Evolutionary conservation across 2,113 vertebrate genomes (phyloP).

Genomic region (Typhlomys cinereus): DNA sequence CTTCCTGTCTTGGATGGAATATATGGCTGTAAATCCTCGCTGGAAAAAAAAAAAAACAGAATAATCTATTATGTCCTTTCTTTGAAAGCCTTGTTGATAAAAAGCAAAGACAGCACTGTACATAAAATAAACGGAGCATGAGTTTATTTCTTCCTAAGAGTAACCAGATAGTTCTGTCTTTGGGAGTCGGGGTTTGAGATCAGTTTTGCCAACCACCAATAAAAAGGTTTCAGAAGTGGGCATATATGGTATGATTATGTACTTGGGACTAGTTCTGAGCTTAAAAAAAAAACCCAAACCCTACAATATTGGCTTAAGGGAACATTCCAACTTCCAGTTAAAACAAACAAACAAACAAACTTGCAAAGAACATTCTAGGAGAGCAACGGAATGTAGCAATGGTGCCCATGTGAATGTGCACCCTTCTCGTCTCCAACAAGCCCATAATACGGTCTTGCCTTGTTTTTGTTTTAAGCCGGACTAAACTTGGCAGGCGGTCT

Average conservation of each 20-base stretch:
- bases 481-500: neutral
- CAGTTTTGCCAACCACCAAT: constrained; percentile 23
- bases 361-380: constrained; percentile 26
- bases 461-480: constrained; percentile 17
- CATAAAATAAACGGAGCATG: constrained; percentile 20
- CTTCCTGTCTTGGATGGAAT: neutral
- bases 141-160: constrained; percentile 36
- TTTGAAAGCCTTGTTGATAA: constrained; percentile 28
- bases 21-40: neutral
- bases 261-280: neutral
- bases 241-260: neutral
- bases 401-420: neutral
- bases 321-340: neutral
- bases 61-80: constrained; percentile 24
- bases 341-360: neutral
- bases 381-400: neutral
- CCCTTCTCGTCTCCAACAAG: neutral
- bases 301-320: constrained; percentile 14
- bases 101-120: neutral
- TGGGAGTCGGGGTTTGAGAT: constrained; percentile 1
- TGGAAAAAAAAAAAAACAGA: neutral
- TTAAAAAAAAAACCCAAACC: neutral
- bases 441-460: neutral
- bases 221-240: neutral
- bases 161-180: constrained; percentile 6